Evolutionary conservation across 1,140 invertebrate species (phyloP).

Genomic region (Eurosta solidaginis): DNA sequence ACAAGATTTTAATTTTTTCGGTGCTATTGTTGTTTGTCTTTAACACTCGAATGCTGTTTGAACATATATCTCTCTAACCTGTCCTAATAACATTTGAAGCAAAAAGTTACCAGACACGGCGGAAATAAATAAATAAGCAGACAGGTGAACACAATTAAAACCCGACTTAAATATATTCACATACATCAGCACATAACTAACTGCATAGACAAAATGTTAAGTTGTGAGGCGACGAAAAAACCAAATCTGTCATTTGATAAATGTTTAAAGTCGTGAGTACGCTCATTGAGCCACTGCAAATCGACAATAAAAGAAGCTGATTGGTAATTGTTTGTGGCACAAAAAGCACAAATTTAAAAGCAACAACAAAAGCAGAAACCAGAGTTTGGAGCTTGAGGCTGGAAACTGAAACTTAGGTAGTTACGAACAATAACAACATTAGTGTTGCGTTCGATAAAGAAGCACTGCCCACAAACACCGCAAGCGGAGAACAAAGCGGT

Average conservation of each 20-base stretch:
- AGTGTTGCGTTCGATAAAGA: no score
- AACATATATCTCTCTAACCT: no score
- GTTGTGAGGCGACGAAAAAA: background rate
- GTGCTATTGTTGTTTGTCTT: no score
- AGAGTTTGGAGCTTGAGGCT: background rate
- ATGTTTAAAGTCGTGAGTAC: background rate
- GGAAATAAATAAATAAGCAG: background rate
- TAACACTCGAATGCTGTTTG: no score
- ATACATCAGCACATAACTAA: background rate
- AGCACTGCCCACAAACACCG: no score
- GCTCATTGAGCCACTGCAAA: background rate
- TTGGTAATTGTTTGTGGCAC: background rate
- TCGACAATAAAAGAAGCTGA: background rate
- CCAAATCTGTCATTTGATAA: constrained; percentile 1
- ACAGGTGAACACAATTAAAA: background rate
- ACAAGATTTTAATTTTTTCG: no score
- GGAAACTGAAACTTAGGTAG: no score
- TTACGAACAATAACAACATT: no score
- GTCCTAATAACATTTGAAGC: background rate
- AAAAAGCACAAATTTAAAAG: background rate
- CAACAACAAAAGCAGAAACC: background rate
- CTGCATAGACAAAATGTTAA: background rate
- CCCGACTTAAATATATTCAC: background rate
- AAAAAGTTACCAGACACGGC: background rate
- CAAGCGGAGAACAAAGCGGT: no score